Conservation (phyloP, 2,113 vertebrate genomes). For the Dipodomys spectabilis region DNA sequence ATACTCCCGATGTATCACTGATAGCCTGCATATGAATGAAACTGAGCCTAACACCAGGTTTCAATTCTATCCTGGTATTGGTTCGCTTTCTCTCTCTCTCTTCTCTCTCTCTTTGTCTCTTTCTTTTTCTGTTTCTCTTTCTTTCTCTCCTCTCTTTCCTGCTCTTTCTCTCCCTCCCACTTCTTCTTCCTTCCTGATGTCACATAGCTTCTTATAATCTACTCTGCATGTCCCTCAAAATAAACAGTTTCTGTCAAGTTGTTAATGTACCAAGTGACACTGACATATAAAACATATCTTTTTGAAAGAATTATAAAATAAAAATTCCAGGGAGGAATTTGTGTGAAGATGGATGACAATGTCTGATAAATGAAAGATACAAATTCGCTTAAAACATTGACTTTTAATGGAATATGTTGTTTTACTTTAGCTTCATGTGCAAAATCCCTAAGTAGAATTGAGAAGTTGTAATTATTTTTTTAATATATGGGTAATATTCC, state of each 20-base stretch:
- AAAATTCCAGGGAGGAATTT: background rate
- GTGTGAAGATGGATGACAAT: background rate
- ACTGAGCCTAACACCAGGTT: background rate
- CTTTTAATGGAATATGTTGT: background rate
- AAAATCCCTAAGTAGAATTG: background rate
- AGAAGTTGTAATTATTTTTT: background rate
- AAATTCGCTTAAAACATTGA: background rate
- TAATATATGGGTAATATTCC: background rate
- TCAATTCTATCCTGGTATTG: background rate
- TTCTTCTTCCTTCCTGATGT: no score
- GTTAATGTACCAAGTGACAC: background rate
- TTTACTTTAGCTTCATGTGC: background rate
- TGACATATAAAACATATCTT: background rate
- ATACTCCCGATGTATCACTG: background rate
- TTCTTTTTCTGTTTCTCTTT: background rate
- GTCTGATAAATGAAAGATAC: background rate
- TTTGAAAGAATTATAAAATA: background rate
- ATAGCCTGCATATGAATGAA: background rate
- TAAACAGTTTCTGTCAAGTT: background rate
- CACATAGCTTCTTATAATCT: background rate
- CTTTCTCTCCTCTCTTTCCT: background rate
- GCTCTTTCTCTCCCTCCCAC: conserved; percentile 43
- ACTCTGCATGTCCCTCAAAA: background rate
- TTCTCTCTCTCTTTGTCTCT: background rate
- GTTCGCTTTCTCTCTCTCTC: background rate